A percentile compares a stretch with the other conserved stretches of the same genome.
These are phyloP conservation scores for Parauchenoglanis ngamensis DNA, from an alignment of 2,797 vertebrate species.

Conservation along the genomic window DNA sequence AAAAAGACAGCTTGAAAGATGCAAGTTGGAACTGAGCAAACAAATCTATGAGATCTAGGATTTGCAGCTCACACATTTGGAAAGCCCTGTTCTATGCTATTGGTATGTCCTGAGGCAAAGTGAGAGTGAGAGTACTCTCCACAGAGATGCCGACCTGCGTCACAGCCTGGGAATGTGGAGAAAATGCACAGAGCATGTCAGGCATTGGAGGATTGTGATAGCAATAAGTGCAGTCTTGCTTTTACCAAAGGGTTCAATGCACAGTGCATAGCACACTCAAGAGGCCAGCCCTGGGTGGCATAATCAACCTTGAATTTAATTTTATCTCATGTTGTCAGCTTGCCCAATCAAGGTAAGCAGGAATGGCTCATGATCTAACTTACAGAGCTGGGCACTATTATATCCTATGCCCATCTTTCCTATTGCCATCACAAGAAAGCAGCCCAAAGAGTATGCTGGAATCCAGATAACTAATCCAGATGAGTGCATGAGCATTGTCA, in stretches of 20 bases:
- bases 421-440: background rate
- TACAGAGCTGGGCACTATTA: background rate
- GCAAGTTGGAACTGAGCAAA: background rate
- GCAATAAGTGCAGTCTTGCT: slow-evolving; percentile 2
- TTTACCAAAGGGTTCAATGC: background rate
- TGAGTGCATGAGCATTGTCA: background rate
- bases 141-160: slow-evolving; percentile 15
- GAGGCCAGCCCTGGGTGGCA: background rate
- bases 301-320: background rate
- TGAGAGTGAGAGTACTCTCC: slow-evolving; percentile 33
- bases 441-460: background rate
- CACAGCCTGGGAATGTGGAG: slow-evolving; percentile 22
- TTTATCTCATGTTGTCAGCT: background rate
- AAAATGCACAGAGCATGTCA: slow-evolving; percentile 41
- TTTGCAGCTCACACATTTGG: background rate
- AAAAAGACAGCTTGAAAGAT: background rate
- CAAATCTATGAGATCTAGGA: background rate
- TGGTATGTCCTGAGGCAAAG: slow-evolving; percentile 18
- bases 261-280: background rate
- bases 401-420: background rate
- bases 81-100: slow-evolving; percentile 14
- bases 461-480: background rate
- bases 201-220: slow-evolving; percentile 19
- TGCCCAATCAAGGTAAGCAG: background rate
- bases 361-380: background rate